A percentile compares a stretch with the other conserved stretches of the same genome.
Evolutionary conservation across 2,888 invertebrate species (phyloP).

Genomic region (Agrochola lychnidis): DNA sequence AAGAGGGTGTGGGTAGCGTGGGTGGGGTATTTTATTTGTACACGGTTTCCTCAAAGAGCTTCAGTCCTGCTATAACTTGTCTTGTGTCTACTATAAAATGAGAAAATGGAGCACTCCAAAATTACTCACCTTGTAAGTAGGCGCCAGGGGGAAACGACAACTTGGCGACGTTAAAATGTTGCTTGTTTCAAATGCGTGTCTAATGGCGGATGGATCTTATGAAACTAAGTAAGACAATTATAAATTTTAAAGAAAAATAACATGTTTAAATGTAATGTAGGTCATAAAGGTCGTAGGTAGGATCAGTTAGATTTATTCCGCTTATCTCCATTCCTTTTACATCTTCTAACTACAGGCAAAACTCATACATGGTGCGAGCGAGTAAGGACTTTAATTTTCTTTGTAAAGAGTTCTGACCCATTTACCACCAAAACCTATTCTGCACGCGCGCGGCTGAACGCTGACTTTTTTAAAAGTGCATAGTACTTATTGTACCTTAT

Average conservation of each 20-base stretch:
- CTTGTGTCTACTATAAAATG: conserved; percentile 1
- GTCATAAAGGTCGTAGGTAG: no score
- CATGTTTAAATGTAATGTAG: background rate
- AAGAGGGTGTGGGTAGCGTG: background rate
- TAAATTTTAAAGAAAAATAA: background rate
- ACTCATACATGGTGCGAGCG: no score
- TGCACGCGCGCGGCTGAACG: no score
- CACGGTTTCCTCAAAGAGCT: background rate
- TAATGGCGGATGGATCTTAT: conserved; percentile 7
- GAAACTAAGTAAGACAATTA: background rate
- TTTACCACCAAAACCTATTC: no score
- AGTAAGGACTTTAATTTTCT: no score
- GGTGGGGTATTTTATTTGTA: background rate
- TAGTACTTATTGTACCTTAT: no score
- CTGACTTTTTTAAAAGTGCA: no score
- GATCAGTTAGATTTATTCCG: no score
- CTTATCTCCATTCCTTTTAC: no score
- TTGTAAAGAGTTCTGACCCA: no score
- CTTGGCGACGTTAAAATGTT: conserved; percentile 7
- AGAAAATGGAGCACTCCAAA: conserved; percentile 17
- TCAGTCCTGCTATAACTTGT: background rate
- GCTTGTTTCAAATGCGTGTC: background rate
- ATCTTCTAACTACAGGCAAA: no score
- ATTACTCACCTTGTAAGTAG: conserved; percentile 13
- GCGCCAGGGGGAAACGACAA: conserved; percentile 1